These are phyloP conservation scores for Calyptomena viridis DNA, from an alignment of 2,113 vertebrate species.

Conservation along the genomic window DNA sequence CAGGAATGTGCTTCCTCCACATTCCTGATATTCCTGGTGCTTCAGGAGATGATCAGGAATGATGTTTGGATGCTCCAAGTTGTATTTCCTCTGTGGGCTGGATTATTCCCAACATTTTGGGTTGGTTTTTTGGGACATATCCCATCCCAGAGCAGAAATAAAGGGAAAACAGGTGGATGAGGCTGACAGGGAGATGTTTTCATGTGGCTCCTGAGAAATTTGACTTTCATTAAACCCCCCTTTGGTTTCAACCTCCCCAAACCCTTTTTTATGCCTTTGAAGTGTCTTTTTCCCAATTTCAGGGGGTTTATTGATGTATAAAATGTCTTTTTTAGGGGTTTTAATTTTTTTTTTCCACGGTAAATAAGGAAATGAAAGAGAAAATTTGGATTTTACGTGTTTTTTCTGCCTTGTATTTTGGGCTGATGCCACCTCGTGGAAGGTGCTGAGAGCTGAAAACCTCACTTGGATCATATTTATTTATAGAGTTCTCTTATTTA, in stretches of 20 bases:
- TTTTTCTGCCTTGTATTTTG: background rate
- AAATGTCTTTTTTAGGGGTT: background rate
- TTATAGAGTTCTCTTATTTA: background rate
- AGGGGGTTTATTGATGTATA: no score
- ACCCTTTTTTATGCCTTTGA: background rate
- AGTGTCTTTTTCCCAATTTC: background rate
- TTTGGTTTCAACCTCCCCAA: background rate
- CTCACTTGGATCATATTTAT: fast-evolving
- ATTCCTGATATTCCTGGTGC: background rate
- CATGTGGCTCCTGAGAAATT: background rate
- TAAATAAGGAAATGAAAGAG: background rate
- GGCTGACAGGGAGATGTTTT: background rate
- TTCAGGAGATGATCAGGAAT: background rate
- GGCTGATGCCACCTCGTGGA: background rate
- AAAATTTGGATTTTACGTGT: fast-evolving
- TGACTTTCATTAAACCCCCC: fast-evolving
- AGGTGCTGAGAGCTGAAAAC: background rate
- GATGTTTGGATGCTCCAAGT: no score
- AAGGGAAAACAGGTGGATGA: background rate
- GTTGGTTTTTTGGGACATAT: fast-evolving
- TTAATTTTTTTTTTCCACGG: background rate
- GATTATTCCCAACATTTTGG: background rate
- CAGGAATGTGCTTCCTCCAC: background rate
- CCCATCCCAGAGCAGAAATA: background rate
- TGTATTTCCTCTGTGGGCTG: background rate